Conservation (phyloP, 2,888 invertebrate genomes). For the Aleiodes alternator region DNA sequence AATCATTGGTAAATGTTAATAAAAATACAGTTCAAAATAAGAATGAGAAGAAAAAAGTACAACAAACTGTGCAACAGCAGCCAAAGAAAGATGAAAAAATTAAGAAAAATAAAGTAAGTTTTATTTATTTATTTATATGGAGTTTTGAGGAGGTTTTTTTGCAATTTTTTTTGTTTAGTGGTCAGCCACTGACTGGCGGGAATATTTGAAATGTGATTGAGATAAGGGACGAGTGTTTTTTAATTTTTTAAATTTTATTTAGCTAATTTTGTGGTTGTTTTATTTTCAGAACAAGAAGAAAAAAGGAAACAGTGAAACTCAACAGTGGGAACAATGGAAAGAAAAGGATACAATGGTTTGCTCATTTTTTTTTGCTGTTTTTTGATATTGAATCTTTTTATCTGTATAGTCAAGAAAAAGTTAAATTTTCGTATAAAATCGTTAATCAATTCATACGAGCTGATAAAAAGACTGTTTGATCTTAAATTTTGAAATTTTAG, state of each 20-base stretch:
- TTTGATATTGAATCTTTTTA: too few species aligned
- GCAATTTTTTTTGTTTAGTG: slow-evolving; percentile 51
- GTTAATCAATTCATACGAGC: too few species aligned
- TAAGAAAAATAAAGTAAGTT: slow-evolving; percentile 58
- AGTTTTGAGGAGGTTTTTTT: slow-evolving; percentile 27
- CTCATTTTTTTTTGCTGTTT: slow-evolving; percentile 9
- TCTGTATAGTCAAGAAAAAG: too few species aligned
- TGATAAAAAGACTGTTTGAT: too few species aligned
- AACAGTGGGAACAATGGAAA: slow-evolving; percentile 86
- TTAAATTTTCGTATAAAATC: too few species aligned
- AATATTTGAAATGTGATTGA: slow-evolving; percentile 49
- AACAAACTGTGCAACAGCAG: slow-evolving; percentile 41
- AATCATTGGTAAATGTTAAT: slow-evolving; percentile 59
- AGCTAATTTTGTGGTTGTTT: slow-evolving; percentile 23
- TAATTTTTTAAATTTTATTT: neutral
- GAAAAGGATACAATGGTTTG: slow-evolving; percentile 83
- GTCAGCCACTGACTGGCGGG: slow-evolving; percentile 42
- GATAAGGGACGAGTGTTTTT: slow-evolving; percentile 12
- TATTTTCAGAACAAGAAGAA: slow-evolving; percentile 75
- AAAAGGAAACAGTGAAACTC: slow-evolving; percentile 76
- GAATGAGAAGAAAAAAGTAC: slow-evolving; percentile 65
- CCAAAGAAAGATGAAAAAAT: slow-evolving; percentile 60
- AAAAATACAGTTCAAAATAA: slow-evolving; percentile 67
- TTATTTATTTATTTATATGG: slow-evolving; percentile 24
- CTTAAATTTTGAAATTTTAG: too few species aligned